Evolutionary conservation across 2,113 vertebrate species (phyloP).

Genomic region (Balaeniceps rex): DNA sequence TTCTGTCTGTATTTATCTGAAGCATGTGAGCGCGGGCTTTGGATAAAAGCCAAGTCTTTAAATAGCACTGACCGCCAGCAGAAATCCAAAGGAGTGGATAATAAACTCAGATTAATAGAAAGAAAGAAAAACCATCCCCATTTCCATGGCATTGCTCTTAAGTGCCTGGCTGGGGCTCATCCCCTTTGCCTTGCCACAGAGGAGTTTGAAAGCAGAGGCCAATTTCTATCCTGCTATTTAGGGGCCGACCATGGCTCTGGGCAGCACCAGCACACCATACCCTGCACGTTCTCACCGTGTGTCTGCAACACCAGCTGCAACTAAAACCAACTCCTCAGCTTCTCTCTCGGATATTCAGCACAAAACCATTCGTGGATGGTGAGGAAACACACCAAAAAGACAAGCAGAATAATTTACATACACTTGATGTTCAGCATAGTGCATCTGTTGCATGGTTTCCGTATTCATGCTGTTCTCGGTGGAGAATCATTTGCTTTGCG

Average conservation of each 20-base stretch:
- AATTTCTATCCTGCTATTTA: neutral
- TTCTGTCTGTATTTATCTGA: neutral
- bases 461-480: neutral
- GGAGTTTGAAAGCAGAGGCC: neutral
- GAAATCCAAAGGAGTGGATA: neutral
- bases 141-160: neutral
- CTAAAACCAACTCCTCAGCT: neutral
- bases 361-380: neutral
- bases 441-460: neutral
- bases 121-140: neutral
- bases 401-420: neutral
- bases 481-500: neutral
- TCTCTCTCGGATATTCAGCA: neutral
- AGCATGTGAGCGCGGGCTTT: neutral
- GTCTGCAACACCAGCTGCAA: neutral
- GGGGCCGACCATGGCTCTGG: neutral
- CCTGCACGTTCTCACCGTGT: accelerated
- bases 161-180: neutral
- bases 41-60: neutral
- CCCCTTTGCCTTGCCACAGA: neutral
- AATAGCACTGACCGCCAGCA: neutral
- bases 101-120: neutral
- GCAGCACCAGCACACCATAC: neutral
- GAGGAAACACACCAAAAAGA: neutral
- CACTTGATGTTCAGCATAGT: neutral